Base-by-base conservation (phyloP, 2,888 invertebrate genomes). In the Shargacucullia verbasci region DNA sequence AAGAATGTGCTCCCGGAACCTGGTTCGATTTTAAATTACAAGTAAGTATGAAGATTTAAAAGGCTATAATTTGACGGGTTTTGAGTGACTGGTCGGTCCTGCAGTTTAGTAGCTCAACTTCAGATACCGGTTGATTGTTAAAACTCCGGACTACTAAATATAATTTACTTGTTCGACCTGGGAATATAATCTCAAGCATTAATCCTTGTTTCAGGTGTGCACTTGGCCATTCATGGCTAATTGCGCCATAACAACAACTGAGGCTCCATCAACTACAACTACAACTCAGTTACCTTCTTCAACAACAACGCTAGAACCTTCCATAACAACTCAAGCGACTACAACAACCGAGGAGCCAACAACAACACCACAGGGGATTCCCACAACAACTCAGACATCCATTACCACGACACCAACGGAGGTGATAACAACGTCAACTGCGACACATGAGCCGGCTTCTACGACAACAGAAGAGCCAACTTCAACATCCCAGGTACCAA, bases 21-120 rank as follows among this genome's bases (percentile, higher is more conserved):
- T 73, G 79, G 33, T 90, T 90, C 56, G 83, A 86, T 56, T 69
- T 69, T 9, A 45, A 53, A 7, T 47, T 79, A 10, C 86, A 87
- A 83, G 90, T 89, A 59, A 61, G 48, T 11, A 20, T 20, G 2
- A 20, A 20, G 20, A 20, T 20, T 20, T 20, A 20, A 3, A 20
- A 20, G n/a, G n/a, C n/a, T n/a, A n/a, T n/a, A n/a, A 20, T 20
- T 20, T 20, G 2, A 20, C 20, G 4, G n/a, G n/a, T n/a, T n/a
- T n/a, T n/a, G n/a, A n/a, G n/a, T n/a, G n/a, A n/a, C n/a, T n/a
- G n/a, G n/a, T n/a, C n/a, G n/a, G n/a, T n/a, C n/a, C n/a, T n/a
- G n/a, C n/a, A n/a, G n/a, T n/a, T n/a, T n/a, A n/a, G n/a, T n/a
- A n/a, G n/a, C n/a, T n/a, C n/a, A n/a, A n/a, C n/a, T n/a, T n/a